Conservation (phyloP, 2,888 invertebrate genomes). For the Eristalis tenax region DNA sequence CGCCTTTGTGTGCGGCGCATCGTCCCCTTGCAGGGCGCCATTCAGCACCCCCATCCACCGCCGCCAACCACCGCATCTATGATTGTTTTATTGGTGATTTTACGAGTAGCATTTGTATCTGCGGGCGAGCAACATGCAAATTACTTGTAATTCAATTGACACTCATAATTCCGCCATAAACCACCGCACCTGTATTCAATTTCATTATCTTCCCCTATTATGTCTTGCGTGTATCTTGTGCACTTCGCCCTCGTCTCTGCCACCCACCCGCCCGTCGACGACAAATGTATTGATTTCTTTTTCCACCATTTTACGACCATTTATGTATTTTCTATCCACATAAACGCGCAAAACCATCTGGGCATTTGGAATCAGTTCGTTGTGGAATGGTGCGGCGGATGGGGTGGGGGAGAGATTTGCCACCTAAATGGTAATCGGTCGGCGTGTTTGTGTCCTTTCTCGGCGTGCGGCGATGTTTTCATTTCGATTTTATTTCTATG, state of each 20-base stretch:
- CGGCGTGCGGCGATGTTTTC: not conserved
- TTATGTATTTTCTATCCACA: not conserved
- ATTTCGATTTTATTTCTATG: not conserved
- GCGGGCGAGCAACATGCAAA: not conserved
- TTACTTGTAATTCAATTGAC: constrained; percentile 36
- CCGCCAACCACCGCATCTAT: not conserved
- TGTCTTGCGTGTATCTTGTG: constrained; percentile 9
- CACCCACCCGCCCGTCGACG: not conserved
- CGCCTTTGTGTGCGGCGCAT: not conserved
- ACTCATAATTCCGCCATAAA: constrained; percentile 32
- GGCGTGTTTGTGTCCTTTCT: not conserved
- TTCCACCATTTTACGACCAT: constrained; percentile 1
- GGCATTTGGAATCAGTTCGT: constrained; percentile 28
- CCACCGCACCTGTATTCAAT: constrained; percentile 26
- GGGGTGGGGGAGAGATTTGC: not conserved
- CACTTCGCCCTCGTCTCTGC: not conserved
- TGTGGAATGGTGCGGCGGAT: not conserved
- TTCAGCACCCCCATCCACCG: too few species aligned
- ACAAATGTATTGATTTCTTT: constrained; percentile 27
- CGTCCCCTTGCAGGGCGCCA: too few species aligned
- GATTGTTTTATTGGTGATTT: not conserved
- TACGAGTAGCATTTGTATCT: not conserved
- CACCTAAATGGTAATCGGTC: not conserved
- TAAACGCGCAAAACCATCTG: constrained; percentile 35
- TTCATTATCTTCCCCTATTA: constrained; percentile 17